Evolutionary conservation across 2,797 vertebrate genomes (phyloP).

Genomic region (Eremophila alpestris): DNA sequence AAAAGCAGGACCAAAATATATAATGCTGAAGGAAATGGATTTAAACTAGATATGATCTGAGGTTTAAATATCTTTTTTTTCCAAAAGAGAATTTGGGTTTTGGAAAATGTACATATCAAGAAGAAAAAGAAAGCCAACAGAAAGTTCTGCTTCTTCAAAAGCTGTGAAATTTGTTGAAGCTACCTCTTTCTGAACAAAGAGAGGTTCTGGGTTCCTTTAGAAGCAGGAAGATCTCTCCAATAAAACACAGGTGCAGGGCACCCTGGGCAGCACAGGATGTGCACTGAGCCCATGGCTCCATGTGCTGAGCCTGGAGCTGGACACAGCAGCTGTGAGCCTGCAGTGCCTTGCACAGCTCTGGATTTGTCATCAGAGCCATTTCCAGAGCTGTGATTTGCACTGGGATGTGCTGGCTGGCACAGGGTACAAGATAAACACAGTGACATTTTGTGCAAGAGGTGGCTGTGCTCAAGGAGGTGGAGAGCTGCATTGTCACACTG

Average conservation of each 20-base stretch:
- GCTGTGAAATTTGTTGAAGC: background rate
- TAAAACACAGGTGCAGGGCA: too few species aligned
- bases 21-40: background rate
- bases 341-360: background rate
- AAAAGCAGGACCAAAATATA: background rate
- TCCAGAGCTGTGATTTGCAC: background rate
- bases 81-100: fast-evolving
- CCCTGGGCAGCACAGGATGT: background rate
- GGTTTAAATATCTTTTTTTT: background rate
- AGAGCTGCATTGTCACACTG: background rate
- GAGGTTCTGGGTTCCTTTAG: background rate
- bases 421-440: fast-evolving
- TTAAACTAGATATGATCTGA: background rate
- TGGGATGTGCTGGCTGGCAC: background rate
- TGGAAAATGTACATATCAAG: background rate
- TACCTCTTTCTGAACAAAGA: background rate
- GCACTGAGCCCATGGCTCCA: background rate
- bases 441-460: background rate
- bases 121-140: background rate
- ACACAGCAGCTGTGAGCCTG: background rate
- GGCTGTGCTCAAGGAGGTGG: background rate
- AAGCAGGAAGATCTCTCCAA: background rate
- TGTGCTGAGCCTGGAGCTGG: background rate
- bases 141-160: background rate
- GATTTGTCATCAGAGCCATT: background rate